Base-by-base conservation (phyloP, 2,888 invertebrate species). In the Pediacus dermestoides region DNA sequence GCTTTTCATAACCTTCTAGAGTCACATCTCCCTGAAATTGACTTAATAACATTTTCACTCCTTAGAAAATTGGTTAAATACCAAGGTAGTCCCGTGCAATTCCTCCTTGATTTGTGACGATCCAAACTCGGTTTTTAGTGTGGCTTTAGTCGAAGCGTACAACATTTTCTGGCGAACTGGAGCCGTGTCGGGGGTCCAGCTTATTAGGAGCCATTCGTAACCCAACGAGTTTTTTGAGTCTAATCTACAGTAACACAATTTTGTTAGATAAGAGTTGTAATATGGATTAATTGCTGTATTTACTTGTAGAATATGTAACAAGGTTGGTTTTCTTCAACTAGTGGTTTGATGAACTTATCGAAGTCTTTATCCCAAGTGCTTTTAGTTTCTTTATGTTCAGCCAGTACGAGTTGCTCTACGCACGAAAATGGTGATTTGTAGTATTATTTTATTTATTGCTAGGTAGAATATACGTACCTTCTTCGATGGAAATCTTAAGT, bases 91-190 rank as follows among this genome's bases (percentile, higher is more conserved):
- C 14, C 90, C 93, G 72, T 95, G 95, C 56, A 94, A 71, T 71
- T 99, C 99, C 66, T 95, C 91, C 58, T 88, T 88, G 41, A 99
- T 93, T 58, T 90, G 88, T 0, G 90, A 85, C 3, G 89, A 85
- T 1, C 97, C 97, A 70, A 99, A 99, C 67, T 96, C 94, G 60
- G 85, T 85, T 67, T 96, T 99, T 15, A 99, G 73, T 1, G 97
- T 99, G 1, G 97, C 92, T 70, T 95, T 92, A 0, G 96, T 97
- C 0, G 94, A 95, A 0, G 97, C 97, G 60, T 95, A 95, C 35
- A 99, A 73, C 97, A 99, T 97, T 71, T 99, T 99, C 61, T 93
- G 85, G 39, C 96, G 75, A 2, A 96, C 85, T 0, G 88, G 81
- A 1, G 95, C 88, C 38, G 79, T 80, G 61, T 97, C 97, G 1